Percentiles rank a stretch among this genome's conserved stretches.
Conservation (phyloP, 2,888 invertebrate species). For the Zygothrica quintamaculata region DNA sequence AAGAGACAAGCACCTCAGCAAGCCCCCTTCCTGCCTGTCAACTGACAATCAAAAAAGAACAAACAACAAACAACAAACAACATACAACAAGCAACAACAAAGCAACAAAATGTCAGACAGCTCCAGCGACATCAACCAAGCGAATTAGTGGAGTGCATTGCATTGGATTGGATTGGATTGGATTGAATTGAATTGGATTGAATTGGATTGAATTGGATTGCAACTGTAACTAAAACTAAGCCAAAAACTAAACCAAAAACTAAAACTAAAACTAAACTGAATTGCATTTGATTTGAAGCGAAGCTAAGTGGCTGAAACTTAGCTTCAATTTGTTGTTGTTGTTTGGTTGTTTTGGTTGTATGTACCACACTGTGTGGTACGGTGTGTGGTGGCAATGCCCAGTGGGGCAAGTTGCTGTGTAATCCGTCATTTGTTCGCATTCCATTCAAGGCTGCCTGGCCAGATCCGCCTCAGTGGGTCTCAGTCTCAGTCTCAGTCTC, state of each 20-base stretch:
- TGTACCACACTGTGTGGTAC: neutral
- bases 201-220: slow-evolving; percentile 23
- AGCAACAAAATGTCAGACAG: slow-evolving; percentile 67
- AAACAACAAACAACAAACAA: too few relatives aligned
- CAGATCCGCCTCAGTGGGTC: slow-evolving; percentile 67
- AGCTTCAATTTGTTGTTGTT: too few relatives aligned
- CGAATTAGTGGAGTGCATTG: slow-evolving; percentile 15
- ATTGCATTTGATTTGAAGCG: too few relatives aligned
- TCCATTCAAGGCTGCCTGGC: slow-evolving; percentile 76
- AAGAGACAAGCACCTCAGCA: neutral
- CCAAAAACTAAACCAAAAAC: slow-evolving; percentile 31
- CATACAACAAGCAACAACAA: too few relatives aligned
- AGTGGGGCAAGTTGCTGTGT: slow-evolving; percentile 37
- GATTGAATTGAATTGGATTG: slow-evolving; percentile 33
- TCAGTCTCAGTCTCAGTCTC: slow-evolving; percentile 26
- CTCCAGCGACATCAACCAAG: slow-evolving; percentile 44
- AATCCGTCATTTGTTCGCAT: slow-evolving; percentile 74
- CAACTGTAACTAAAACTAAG: slow-evolving; percentile 24
- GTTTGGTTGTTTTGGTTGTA: too few relatives aligned
- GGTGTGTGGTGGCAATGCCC: neutral
- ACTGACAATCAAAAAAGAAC: slow-evolving; percentile 76
- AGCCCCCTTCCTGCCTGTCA: slow-evolving; percentile 47
- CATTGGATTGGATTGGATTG: slow-evolving; percentile 26
- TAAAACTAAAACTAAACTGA: slow-evolving; percentile 17
- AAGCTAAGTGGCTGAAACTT: neutral